Evolutionary conservation across 2,113 vertebrate genomes (phyloP), one percentile per base, ranked within the genome.

Genomic region (Tauraco erythrolophus): DNA sequence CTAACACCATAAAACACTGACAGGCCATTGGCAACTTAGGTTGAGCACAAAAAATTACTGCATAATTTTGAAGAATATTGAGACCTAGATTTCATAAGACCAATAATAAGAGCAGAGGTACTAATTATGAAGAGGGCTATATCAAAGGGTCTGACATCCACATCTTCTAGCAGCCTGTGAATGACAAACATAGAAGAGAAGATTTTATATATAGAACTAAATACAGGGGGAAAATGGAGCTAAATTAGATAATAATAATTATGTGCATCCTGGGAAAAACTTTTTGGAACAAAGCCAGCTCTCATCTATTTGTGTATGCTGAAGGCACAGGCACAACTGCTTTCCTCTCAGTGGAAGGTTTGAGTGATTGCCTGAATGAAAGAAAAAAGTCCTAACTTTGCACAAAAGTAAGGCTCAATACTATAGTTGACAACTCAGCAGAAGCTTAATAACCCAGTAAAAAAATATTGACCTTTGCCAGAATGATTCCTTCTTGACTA

Each of bases 201-300:
- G 18, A 46, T 54, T 93, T 84, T 69, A 31, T 83, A 57, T 45
- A 50, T 6, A 71, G 61, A 75, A 45, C 25, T 45, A 85, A 56
- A 74, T 35, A 57, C 6, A 45, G 22, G 25, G 33, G 58, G 3
- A 7, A 88, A 78, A 88, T 46, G 8, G 45, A 89, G 48, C 31
- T 94, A 82, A 89, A 89, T 88, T 51, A 65, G 41, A 19, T 77
- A 58, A 43, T 78, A 41, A 41, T 48, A 58, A 83, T 78, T 7
- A 50, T 31, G 4, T 57, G 25, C 24, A 78, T 84, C 51, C 69
- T 96, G 68, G 43, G 50, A 61, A 88, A 86, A 92, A 78, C 27
- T 41, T 50, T 24, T 85, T 95, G 84, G 64, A 94, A 62, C 86
- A 91, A 92, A 88, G 86, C 88, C 89, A 92, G 31, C 39, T 88